A percentile compares a stretch with the other conserved stretches of the same genome.
Evolutionary conservation across 2,888 invertebrate species (phyloP).

Genomic region (Eucera pruinosa): DNA sequence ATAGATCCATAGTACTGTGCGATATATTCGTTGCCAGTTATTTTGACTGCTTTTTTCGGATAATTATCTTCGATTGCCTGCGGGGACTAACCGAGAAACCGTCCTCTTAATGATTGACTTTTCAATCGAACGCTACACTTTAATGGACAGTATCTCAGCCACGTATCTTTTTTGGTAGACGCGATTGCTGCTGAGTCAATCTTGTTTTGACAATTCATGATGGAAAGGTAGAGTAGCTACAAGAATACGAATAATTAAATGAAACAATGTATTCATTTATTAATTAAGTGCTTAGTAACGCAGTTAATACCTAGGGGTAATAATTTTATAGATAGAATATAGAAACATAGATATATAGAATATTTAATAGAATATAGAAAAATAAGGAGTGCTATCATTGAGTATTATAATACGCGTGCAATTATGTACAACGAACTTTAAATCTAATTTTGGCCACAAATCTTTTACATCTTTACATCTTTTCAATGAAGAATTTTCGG

Average conservation of each 20-base stretch:
- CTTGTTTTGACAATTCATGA: not conserved
- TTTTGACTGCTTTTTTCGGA: not conserved
- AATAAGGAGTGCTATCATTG: no score
- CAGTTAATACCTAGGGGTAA: no score
- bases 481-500: no score
- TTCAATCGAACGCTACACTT: conserved; percentile 2
- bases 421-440: no score
- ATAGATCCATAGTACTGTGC: not conserved
- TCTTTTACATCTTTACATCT: no score
- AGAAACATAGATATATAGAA: no score
- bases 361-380: no score
- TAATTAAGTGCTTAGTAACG: no score
- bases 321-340: no score
- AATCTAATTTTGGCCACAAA: no score
- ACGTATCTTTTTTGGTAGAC: not conserved
- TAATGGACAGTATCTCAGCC: no score
- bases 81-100: not conserved
- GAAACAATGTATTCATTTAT: not conserved
- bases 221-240: not conserved
- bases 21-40: not conserved
- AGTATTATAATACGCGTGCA: no score
- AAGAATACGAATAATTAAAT: not conserved
- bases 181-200: not conserved
- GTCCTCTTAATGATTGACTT: not conserved
- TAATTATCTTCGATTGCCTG: not conserved